Base-by-base conservation (phyloP, 2,113 vertebrate genomes). In the Pimephales promelas region DNA sequence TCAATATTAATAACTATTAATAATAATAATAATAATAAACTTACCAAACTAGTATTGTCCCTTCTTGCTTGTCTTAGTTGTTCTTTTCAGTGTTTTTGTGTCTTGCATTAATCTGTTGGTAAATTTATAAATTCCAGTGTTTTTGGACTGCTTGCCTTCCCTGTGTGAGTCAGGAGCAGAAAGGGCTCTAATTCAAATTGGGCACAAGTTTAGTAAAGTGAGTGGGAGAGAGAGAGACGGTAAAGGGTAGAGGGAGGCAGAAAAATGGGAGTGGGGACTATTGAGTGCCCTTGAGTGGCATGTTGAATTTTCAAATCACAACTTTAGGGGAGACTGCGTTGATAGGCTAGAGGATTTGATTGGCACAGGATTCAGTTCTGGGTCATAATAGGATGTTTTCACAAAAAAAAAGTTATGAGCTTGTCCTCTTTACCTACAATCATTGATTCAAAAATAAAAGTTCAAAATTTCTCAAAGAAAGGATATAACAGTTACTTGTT, bases 161-260 rank as follows among this genome's bases (percentile, higher is more conserved):
- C 87, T 89, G 90, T 88, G 85, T 87, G 89, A 78, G 91, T 88
- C 81, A 86, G 85, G 92, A 90, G 91, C 91, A 93, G 93, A 94
- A 94, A 94, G 94, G 93, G 91, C 92, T 91, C 92, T 91, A 93
- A 90, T 93, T 91, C 92, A 91, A 90, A 92, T 83, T 81, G 87
- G 13, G 78, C 83, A 87, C 90, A 90, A 90, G 90, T 93, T 93
- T 91, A 92, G 91, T 88, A 81, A 83, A 77, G 79, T 45, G 71
- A 76, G 52, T 26, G 43, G 28, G 66, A 36, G 75, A 79, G 82
- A 79, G 82, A 84, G 78, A 77, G 61, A 34, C 57, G 82, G 68
- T 52, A 74, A 43, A 83, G 56, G 57, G 61, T 43, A 70, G 80
- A 85, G 71, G 74, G 80, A 77, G 85, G 74, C 59, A 57, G 72